Percentiles rank a stretch among this genome's conserved stretches.
Evolutionary conservation across 2,113 vertebrate species (phyloP).

Genomic region (Atractosteus spatula): DNA sequence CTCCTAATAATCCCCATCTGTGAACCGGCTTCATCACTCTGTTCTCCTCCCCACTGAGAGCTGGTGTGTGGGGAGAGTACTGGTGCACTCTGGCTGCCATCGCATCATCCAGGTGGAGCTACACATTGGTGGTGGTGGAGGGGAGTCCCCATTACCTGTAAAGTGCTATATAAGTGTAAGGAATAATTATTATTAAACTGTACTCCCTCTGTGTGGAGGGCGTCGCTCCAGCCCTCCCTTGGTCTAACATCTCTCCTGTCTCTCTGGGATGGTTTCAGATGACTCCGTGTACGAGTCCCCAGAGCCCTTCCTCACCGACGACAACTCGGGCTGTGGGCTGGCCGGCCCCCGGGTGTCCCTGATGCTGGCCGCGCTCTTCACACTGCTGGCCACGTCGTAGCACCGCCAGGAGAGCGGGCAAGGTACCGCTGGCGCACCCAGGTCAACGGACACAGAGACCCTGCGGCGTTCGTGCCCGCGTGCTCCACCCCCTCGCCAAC

Average conservation of each 20-base stretch:
- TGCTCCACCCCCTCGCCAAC: neutral
- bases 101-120: no score
- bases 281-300: constrained; percentile 92
- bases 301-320: constrained; percentile 92
- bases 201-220: neutral
- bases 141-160: no score
- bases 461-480: constrained; percentile 32
- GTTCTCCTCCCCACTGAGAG: no score
- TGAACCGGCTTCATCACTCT: no score
- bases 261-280: constrained; percentile 58
- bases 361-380: constrained; percentile 40
- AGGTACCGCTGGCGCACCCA: neutral
- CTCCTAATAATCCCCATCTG: no score
- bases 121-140: no score
- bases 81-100: no score
- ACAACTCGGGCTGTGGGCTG: constrained; percentile 79
- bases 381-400: constrained; percentile 45
- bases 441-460: constrained; percentile 14
- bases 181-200: no score
- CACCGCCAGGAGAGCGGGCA: constrained; percentile 1
- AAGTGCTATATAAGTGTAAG: no score
- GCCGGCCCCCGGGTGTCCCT: constrained; percentile 37
- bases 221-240: constrained; percentile 8
- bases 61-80: no score
- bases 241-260: constrained; percentile 18